These are phyloP conservation scores for Drosophila picticornis DNA, from an alignment of 2,888 invertebrate genomes.

Conservation along the genomic window DNA sequence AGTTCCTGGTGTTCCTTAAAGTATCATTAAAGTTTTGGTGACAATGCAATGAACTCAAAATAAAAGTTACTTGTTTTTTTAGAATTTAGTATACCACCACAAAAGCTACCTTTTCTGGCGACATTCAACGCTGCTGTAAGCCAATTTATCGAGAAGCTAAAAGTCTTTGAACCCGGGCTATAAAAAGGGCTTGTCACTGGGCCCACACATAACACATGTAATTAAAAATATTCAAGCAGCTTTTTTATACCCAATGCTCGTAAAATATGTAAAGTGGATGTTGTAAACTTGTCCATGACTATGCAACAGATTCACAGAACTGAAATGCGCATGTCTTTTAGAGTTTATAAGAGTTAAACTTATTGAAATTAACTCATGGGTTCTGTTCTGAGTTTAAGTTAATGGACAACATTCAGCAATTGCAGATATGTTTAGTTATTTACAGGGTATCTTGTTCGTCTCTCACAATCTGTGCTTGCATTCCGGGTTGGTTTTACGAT, in stretches of 20 bases:
- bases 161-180: constrained; percentile 30
- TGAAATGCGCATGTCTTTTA: accelerated
- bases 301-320: not conserved
- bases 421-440: not conserved
- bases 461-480: not conserved
- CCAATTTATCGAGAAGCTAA: constrained; percentile 57
- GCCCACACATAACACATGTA: constrained; percentile 32
- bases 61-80: not conserved
- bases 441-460: constrained; percentile 5
- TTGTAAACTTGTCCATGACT: accelerated
- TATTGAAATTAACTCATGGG: accelerated
- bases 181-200: constrained; percentile 41
- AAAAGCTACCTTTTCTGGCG: constrained; percentile 23
- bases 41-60: not conserved
- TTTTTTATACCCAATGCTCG: not conserved
- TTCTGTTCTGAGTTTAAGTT: not conserved
- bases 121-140: constrained; percentile 47
- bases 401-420: not conserved
- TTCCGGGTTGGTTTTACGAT: constrained; percentile 55
- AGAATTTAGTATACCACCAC: not conserved
- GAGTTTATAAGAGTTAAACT: not conserved
- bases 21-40: too few species aligned
- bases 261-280: not conserved
- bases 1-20: not conserved
- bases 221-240: constrained; percentile 27